Base-by-base conservation (phyloP, 2,888 invertebrate genomes). In the Belgica antarctica region DNA sequence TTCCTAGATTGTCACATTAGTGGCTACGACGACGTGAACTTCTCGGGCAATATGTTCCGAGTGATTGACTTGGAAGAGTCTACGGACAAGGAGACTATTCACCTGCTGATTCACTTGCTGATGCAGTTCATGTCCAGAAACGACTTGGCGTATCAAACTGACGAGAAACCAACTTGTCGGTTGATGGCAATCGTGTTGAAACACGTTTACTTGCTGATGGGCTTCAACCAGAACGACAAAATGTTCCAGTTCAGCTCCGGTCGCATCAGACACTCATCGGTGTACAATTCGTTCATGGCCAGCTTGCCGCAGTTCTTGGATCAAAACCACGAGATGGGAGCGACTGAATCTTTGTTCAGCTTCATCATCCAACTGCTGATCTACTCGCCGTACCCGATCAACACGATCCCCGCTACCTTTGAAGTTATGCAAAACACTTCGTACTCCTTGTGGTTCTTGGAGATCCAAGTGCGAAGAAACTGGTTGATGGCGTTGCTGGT, bases 291-390 rank as follows among this genome's bases (percentile, higher is more conserved):
- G 1, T 98, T 97, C 78, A 83, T 99, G 77, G 89, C 94, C 28
- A 96, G 94, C 77, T 81, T 98, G 72, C 95, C 97, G 0, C 94
- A 94, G 82, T 86, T 99, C 10, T 78, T 99, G 76, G 99, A 99
- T 79, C 93, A 95, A 78, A 99, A 99, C 81, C 94, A 96, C 78
- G 83, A 90, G 72, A 94, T 99, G 84, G 97, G 97, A 0, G 92
- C 94, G 0, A 89, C 93, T 0, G 70, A 70, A 24, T 19, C 34
- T 24, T 27, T 70, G 12, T 70, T 70, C 15, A 59, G 36, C 59
- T 59, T 70, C 25, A 61, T 24, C 7, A 80, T 96, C 71, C 86
- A 86, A 66, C 83, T 94, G 68, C 83, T 95, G 66, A 87, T 92
- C 73, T 94, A 92, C 78, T 87, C 90, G 66, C 92, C 94, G 0